Evolutionary conservation across 2,797 vertebrate species (phyloP).

Genomic region (Merluccius polli): DNA sequence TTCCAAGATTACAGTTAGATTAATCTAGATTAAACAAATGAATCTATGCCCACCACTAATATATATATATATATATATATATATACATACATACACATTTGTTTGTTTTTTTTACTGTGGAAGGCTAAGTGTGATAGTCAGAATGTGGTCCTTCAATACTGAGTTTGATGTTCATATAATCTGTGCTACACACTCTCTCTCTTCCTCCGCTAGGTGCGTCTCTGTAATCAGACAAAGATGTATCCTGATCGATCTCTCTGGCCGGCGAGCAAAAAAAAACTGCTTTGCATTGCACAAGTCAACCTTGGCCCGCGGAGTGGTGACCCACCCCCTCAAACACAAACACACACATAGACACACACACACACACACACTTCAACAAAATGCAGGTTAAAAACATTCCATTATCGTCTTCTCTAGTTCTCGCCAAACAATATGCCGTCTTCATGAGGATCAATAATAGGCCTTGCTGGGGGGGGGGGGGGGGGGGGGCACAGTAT

Average conservation of each 20-base stretch:
- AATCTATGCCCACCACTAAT: too few species aligned
- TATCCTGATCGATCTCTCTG: conserved; percentile 59
- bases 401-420: conserved; percentile 67
- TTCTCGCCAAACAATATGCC: conserved; percentile 62
- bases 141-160: conserved; percentile 17
- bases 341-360: too few species aligned
- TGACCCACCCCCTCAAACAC: conserved; percentile 32
- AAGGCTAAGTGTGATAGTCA: conserved; percentile 11
- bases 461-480: conserved; percentile 37
- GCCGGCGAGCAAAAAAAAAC: conserved; percentile 51
- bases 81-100: too few species aligned
- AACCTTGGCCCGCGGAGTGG: conserved; percentile 40
- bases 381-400: conserved; percentile 60
- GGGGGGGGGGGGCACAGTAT: conserved; percentile 26
- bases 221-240: conserved; percentile 66
- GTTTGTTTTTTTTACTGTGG: not conserved
- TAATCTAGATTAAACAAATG: too few species aligned
- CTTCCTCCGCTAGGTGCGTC: conserved; percentile 16
- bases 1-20: too few species aligned
- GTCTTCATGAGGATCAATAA: conserved; percentile 71
- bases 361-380: too few species aligned
- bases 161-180: not conserved
- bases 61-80: too few species aligned
- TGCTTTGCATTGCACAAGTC: conserved; percentile 60
- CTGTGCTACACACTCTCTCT: conserved; percentile 19